Base-by-base conservation (phyloP, 2,888 invertebrate species). In the Microctonus aethiopoides region DNA sequence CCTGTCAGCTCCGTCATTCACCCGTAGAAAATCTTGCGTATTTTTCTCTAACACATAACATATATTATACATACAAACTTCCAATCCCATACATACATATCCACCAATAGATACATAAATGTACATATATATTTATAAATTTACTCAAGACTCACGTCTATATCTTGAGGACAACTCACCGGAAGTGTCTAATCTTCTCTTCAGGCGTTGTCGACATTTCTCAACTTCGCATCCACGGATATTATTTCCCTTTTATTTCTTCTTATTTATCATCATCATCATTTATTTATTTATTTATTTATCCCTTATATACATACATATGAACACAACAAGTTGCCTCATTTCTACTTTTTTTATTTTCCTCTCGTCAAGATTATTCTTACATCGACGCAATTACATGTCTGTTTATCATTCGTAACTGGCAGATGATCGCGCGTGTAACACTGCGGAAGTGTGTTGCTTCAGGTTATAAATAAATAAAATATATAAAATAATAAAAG, bases 341-440 rank as follows among this genome's bases (percentile, higher is more conserved):
- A 29, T 39, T 59, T 41, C 52, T 46, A 63, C 57, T 67, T 68
- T 54, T 5, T 68, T 57, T 69, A 67, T 56, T 51, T 60, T 54
- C 56, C 59, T 5, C 52, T 32, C 63, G 34, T 32, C 63, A 41
- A 24, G 56, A 64, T 56, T 68, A 65, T 52, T 60, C 68, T 62
- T 62, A 56, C 51, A 46, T 56, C 22, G 57, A 62, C 36, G 62
- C 71, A 68, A 66, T 70, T 63, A 61, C 51, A 67, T 60, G 73
- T 75, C 72, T 68, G 67, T 75, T 71, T 73, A 75, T 75, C 72
- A 75, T 72, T 72, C 71, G 71, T 54, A 73, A 70, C 46, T 24
- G 51, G 29, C 39, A 34, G 39, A 22, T 34, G 36, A 65, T 54
- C 39, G 56, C 56, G 29, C 39, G 32, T 57, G 52, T 52, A 70